phyloP scores from a whole-genome alignment of 2,113 vertebrate species.

The Rhinolophus ferrumequinum region DNA sequence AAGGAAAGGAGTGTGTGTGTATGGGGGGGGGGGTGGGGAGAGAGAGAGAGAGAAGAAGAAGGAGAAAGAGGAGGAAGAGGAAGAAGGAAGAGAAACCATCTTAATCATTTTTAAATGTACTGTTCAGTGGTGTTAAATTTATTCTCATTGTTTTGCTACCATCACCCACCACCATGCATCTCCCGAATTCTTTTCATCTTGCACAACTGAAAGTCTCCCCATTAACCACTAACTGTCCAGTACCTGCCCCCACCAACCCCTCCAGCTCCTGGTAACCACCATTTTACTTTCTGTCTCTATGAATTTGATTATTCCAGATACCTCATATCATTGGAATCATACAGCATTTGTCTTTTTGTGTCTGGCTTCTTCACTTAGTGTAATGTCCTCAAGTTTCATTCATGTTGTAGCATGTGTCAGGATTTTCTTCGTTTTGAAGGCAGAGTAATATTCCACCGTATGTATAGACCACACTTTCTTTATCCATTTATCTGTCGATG shows the following conservation, averaged over 20 bases:
- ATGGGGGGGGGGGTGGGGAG: rapidly evolving
- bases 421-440: neutral
- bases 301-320: neutral
- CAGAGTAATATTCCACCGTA: neutral
- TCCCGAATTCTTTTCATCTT: neutral
- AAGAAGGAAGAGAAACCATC: neutral
- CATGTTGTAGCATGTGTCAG: neutral
- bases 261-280: rapidly evolving
- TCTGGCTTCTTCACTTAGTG: neutral
- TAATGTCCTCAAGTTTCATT: neutral
- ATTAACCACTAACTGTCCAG: no score
- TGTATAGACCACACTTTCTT: neutral
- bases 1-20: no score
- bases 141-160: neutral
- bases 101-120: neutral
- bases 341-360: neutral
- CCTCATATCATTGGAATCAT: neutral
- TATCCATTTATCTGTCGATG: neutral
- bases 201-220: neutral
- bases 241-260: no score
- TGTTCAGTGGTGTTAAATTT: neutral
- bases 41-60: rapidly evolving
- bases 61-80: no score
- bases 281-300: neutral
- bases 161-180: neutral